phyloP scores from a whole-genome alignment of 2,888 invertebrate genomes.

The Mimas tiliae region DNA sequence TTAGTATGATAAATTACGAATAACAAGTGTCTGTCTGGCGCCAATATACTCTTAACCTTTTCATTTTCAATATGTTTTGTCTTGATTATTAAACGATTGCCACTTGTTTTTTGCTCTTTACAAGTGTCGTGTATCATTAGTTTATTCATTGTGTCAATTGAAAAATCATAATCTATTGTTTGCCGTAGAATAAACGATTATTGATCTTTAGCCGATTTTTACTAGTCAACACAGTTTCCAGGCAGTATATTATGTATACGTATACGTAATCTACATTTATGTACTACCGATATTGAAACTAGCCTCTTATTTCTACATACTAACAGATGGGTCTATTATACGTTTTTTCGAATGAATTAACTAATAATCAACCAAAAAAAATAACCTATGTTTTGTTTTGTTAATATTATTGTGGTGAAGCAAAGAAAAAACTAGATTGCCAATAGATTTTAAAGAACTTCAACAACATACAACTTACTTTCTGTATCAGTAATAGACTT shows the following conservation, averaged over 20 bases:
- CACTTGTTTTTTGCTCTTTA: constrained; percentile 31
- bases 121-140: constrained; percentile 25
- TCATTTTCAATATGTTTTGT: constrained; percentile 20
- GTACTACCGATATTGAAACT: not conserved
- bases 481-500: not conserved
- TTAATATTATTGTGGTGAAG: not conserved
- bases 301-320: not conserved
- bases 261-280: no score
- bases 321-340: no score
- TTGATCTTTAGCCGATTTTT: not conserved
- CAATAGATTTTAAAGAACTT: not conserved
- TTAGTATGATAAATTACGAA: not conserved
- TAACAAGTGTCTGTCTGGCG: constrained; percentile 7
- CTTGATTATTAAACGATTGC: constrained; percentile 11
- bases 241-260: no score
- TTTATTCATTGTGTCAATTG: not conserved
- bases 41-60: constrained; percentile 15
- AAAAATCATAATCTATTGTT: not conserved
- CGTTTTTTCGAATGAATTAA: no score
- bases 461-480: not conserved
- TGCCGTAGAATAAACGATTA: not conserved
- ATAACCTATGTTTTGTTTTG: no score
- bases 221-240: not conserved
- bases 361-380: no score
- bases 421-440: not conserved